These are phyloP conservation scores for Agelaius phoeniceus DNA, from an alignment of 2,113 vertebrate genomes.

Conservation along the genomic window DNA sequence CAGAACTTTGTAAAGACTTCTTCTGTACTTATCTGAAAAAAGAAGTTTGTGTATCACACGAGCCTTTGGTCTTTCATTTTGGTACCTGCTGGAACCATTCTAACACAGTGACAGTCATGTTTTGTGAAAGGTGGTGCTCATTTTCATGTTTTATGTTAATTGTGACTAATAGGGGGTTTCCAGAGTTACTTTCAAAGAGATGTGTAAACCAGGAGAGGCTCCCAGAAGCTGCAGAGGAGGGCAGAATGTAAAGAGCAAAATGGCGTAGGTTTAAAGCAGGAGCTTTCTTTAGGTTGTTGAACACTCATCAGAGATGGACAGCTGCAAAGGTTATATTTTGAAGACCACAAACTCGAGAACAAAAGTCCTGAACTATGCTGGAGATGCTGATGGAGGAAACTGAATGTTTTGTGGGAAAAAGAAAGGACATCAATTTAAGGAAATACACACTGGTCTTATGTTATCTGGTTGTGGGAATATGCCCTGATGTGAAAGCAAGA, in stretches of 20 bases:
- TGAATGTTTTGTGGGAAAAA: not conserved
- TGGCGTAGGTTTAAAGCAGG: not conserved
- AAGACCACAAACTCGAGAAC: not conserved
- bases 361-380: not conserved
- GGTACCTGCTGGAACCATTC: not conserved
- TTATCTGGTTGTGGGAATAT: not conserved
- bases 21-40: not conserved
- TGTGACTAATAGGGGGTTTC: not conserved
- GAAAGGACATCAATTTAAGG: not conserved
- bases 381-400: not conserved
- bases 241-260: not conserved
- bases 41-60: rapidly evolving
- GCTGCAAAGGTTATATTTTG: not conserved
- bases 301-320: not conserved
- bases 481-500: not conserved
- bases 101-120: not conserved
- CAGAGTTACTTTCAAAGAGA: not conserved
- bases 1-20: not conserved
- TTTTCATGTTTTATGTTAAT: not conserved
- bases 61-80: not conserved
- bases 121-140: not conserved
- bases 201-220: not conserved
- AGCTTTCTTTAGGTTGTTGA: not conserved
- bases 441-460: not conserved
- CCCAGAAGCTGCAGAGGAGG: not conserved